Conservation (phyloP, 2,888 invertebrate genomes). For the Synergus laeviventris region DNA sequence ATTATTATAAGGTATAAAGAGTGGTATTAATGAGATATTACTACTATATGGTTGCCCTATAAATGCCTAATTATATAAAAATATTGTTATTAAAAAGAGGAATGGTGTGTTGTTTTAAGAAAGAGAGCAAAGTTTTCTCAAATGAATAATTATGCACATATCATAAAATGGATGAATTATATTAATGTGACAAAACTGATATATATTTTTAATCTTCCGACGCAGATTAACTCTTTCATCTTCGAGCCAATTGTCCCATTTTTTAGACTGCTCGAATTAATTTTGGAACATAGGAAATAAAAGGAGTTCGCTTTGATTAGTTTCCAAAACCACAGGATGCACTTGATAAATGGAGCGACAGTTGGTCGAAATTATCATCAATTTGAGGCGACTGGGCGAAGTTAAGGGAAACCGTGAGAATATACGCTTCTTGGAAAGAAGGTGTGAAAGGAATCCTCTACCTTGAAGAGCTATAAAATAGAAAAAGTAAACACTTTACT, state of each 20-base stretch:
- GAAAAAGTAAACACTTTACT: slow-evolving; percentile 19
- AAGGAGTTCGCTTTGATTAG: background rate
- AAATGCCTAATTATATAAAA: no score
- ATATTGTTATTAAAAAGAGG: no score
- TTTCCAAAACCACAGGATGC: background rate
- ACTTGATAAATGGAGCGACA: slow-evolving; percentile 38
- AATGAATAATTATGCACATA: no score
- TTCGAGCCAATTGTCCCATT: background rate
- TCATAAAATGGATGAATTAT: no score
- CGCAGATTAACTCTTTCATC: no score
- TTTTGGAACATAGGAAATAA: background rate
- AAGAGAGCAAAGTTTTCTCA: no score
- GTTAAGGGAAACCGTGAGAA: slow-evolving; percentile 32
- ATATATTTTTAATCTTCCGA: no score
- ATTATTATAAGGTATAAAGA: no score
- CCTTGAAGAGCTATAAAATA: slow-evolving; percentile 18
- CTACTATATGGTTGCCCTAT: no score
- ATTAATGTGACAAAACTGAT: no score
- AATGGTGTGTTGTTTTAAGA: no score
- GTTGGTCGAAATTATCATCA: slow-evolving; percentile 34
- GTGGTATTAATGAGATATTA: no score
- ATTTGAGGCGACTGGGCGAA: slow-evolving; percentile 36
- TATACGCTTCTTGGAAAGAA: slow-evolving; percentile 23
- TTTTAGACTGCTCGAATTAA: background rate
- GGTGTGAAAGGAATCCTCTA: slow-evolving; percentile 38